Evolutionary conservation across 2,797 vertebrate species (phyloP).

Genomic region (Tolypeutes matacus): DNA sequence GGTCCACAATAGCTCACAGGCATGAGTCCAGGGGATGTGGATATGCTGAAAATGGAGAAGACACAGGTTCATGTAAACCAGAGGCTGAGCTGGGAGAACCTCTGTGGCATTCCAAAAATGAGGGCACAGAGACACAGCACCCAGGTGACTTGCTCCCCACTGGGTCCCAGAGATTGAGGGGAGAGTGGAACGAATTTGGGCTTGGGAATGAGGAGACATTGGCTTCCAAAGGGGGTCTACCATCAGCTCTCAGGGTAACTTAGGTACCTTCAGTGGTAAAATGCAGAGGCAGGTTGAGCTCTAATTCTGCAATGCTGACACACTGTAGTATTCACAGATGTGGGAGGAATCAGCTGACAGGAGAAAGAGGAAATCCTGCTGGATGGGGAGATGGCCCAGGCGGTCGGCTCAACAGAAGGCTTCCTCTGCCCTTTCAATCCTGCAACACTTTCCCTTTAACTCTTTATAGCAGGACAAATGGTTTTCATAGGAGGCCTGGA

Average conservation of each 20-base stretch:
- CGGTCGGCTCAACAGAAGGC: background rate
- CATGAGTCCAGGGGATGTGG: background rate
- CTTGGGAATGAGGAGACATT: background rate
- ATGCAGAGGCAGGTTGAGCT: background rate
- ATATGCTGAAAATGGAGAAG: background rate
- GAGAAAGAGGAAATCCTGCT: background rate
- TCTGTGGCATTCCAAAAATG: background rate
- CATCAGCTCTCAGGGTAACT: background rate
- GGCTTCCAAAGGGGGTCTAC: background rate
- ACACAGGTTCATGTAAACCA: background rate
- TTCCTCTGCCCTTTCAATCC: background rate
- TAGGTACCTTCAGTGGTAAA: background rate
- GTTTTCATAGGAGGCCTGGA: background rate
- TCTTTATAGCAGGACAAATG: background rate
- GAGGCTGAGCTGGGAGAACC: background rate
- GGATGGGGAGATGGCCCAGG: background rate
- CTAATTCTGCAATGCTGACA: background rate
- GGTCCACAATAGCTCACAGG: fast-evolving
- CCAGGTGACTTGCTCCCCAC: background rate
- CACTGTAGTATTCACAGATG: background rate
- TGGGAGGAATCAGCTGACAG: background rate
- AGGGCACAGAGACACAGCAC: background rate
- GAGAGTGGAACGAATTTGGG: background rate
- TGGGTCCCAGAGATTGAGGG: background rate
- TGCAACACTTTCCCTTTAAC: background rate